Evolutionary conservation across 1,140 invertebrate species (phyloP), one percentile per base, ranked within the genome.

Genomic region (Drosophila serrata): DNA sequence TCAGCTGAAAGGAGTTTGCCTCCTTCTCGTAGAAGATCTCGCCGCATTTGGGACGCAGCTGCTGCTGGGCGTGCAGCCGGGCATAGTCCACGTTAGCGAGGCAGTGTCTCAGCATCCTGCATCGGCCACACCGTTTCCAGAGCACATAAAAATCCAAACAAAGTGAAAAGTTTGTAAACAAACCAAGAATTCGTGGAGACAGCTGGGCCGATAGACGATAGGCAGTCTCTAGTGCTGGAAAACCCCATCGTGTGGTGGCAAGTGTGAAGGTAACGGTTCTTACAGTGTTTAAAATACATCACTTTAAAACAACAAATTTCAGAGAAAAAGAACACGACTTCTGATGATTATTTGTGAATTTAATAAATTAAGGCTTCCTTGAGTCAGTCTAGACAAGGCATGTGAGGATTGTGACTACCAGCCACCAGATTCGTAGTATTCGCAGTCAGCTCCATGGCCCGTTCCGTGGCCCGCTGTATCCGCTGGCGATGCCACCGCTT

Each of bases 21-120:
- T 81, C 84, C 56, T 77, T 69, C 29, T 85, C 86, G 31, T 79
- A 90, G 39, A 79, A 90, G 53, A 90, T 85, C 22, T 90, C 86
- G 19, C 85, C 85, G 33, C 85, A 90, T 51, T 91, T 91, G 15
- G 84, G 75, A 1, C 45, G 88, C 48, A 72, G 13, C 15, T 68
- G 57, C 33, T 81, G 76, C 40, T 78, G 75, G 35, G 72, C 80
- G 40, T 82, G 82, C 37, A 84, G 46, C 6, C 64, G 85, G 40
- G 55, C 55, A 3, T 81, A 78, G 43, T 82, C 80, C 19, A 82
- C 70, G 58, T 86, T 75, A 19, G 75, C 58, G 9, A 84, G 46
- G 59, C 90, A 90, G 65, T 87, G 86, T 60, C 86, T 90, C 22
- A 90, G 46, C 90, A 92, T 92, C 29, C 35, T 88, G 65, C 40